These are phyloP conservation scores for Danio choprae DNA, from an alignment of 2,797 vertebrate genomes.

Conservation along the genomic window DNA sequence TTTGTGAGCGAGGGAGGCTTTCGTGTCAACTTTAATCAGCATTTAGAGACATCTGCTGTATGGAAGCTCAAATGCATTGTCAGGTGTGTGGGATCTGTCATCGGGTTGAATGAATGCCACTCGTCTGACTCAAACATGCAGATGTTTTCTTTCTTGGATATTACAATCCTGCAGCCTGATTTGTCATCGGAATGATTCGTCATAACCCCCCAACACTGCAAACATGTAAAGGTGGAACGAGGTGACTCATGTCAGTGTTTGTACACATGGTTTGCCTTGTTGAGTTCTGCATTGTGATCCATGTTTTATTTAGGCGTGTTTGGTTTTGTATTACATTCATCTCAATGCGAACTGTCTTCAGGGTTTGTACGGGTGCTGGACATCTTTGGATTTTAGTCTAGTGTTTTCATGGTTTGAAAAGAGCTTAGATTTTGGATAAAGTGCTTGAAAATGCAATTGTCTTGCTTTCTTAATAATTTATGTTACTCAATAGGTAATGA, in stretches of 20 bases:
- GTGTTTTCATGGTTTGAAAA: too few species aligned
- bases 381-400: too few species aligned
- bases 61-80: constrained; percentile 18
- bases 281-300: constrained; percentile 30
- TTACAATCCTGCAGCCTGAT: constrained; percentile 20
- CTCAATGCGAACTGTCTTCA: constrained; percentile 11
- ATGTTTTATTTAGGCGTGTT: constrained; percentile 29
- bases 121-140: constrained; percentile 1
- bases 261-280: constrained; percentile 29
- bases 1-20: neutral
- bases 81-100: constrained; percentile 41
- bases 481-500: too few species aligned
- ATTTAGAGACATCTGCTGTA: constrained; percentile 37
- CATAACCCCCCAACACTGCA: constrained; percentile 1
- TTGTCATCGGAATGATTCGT: constrained; percentile 40
- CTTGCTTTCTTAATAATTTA: too few species aligned
- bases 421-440: too few species aligned
- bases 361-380: too few species aligned
- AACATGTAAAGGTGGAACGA: constrained; percentile 27
- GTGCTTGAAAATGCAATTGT: too few species aligned
- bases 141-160: constrained; percentile 15
- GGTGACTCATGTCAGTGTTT: constrained; percentile 44
- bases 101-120: constrained; percentile 24
- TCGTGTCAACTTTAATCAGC: neutral
- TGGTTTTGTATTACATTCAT: constrained; percentile 28